These are phyloP conservation scores for Campoplex nolae DNA, from an alignment of 2,888 invertebrate species.

Conservation along the genomic window DNA sequence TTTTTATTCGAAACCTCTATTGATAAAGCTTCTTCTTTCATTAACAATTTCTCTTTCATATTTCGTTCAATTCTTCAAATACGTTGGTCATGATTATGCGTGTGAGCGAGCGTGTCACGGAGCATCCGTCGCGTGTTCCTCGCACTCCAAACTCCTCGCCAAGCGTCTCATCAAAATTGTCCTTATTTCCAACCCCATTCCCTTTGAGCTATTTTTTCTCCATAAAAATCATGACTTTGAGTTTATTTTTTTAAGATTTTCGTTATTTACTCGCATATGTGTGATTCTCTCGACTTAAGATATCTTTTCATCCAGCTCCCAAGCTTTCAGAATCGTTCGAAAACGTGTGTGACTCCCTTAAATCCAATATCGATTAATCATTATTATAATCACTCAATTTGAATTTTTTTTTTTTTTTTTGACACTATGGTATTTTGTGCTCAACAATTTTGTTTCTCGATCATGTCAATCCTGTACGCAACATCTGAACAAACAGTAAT, in stretches of 20 bases:
- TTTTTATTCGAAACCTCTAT: neutral
- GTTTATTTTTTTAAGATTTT: neutral
- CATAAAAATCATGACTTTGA: neutral
- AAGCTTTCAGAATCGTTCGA: neutral
- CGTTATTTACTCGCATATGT: neutral
- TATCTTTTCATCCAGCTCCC: neutral
- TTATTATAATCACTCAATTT: neutral
- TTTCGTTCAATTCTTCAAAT: constrained; percentile 69
- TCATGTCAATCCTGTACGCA: neutral
- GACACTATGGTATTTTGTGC: neutral
- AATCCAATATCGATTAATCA: neutral
- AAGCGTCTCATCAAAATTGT: constrained; percentile 15
- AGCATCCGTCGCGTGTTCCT: constrained; percentile 65
- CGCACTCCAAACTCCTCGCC: neutral
- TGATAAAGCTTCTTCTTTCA: neutral
- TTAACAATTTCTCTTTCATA: neutral
- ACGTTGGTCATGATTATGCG: constrained; percentile 70
- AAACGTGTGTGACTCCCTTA: neutral
- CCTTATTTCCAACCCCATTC: neutral
- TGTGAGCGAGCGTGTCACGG: constrained; percentile 78
- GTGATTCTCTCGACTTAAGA: neutral
- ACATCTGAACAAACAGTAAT: neutral
- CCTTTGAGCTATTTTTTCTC: neutral
- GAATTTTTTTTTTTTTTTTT: neutral
- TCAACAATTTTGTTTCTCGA: neutral